Evolutionary conservation across 2,797 vertebrate species (phyloP), one percentile per base, ranked within the genome.

Genomic region (Anisognathus igniventris): DNA sequence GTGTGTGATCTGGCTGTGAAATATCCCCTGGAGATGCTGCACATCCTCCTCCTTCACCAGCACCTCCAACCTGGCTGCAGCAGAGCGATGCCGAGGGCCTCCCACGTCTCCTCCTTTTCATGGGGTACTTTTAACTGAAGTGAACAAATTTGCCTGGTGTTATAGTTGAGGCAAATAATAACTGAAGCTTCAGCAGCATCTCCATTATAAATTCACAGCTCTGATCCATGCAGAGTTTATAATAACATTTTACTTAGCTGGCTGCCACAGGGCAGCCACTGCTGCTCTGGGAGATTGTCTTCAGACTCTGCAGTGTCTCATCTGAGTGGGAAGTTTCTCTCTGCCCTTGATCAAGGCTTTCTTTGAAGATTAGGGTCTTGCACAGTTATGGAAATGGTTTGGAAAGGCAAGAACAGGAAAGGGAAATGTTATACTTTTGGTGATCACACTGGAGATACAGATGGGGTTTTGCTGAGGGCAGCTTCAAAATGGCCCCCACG

Each of bases 221-320:
- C 93, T 95, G 94, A 96, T 96, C 77, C 95, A 92, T 74, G 94
- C 94, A 90, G 95, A 92, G 93, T 94, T 96, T 92, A 31, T 93
- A 95, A 91, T 92, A 95, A 87, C 75, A 78, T 95, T 94, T 96
- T 81, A 86, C 86, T 91, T 71, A 76, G 88, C 56, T 6, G 8
- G 73, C 89, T 96, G 93, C 94, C 95, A 89, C 85, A 79, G 91
- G 88, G 94, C 89, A 95, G 78, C 66, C 84, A 73, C 86, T 73
- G 91, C 94, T 94, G 74, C 86, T 89, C 88, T 48, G 40, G 57
- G 92, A 95, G 91, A 95, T 73, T 86, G 90, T 90, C 71, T 86
- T 76, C 78, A 66, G 88, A 83, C 75, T 75, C 85, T 23, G 86
- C 0, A 0, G 79, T 67, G 76, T 45, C 92, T 86, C 70, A 73